A percentile compares a stretch with the other conserved stretches of the same genome.
Conservation (phyloP, 1,140 invertebrate genomes). For the Brachionus paranguensis region DNA sequence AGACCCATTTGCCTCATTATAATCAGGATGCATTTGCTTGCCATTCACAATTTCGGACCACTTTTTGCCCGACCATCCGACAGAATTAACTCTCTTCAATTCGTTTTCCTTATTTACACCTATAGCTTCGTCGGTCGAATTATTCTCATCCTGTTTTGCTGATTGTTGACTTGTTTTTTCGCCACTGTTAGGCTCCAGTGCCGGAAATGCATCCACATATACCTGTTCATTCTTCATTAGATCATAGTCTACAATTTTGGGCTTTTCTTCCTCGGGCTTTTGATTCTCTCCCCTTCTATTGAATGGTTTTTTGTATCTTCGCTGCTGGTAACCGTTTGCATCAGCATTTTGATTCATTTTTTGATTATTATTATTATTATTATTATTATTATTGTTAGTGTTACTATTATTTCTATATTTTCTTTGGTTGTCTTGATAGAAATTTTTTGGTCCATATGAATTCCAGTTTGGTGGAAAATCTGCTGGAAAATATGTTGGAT, state of each 20-base stretch:
- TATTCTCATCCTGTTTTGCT: not conserved
- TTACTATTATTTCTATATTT: not conserved
- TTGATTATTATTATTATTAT: not conserved
- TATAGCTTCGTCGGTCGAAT: not conserved
- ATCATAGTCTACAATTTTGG: not conserved
- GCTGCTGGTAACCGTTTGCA: not conserved
- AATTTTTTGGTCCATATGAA: not conserved
- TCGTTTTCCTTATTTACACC: not conserved
- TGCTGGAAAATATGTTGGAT: constrained; percentile 2
- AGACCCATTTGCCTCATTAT: not conserved
- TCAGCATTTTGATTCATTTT: not conserved
- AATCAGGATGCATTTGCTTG: not conserved
- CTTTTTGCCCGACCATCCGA: not conserved
- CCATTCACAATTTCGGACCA: constrained; percentile 15
- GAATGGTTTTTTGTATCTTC: not conserved
- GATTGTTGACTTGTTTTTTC: not conserved
- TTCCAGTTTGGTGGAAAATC: constrained; percentile 2
- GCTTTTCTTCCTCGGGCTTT: not conserved
- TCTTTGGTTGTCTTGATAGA: not conserved
- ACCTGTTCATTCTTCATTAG: constrained; percentile 3
- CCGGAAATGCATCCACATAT: not conserved
- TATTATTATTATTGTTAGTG: too few species aligned
- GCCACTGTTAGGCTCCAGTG: not conserved
- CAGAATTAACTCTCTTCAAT: not conserved
- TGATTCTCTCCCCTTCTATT: not conserved